Conservation (phyloP, 2,113 vertebrate species). For the Forbesichthys agassizii region DNA sequence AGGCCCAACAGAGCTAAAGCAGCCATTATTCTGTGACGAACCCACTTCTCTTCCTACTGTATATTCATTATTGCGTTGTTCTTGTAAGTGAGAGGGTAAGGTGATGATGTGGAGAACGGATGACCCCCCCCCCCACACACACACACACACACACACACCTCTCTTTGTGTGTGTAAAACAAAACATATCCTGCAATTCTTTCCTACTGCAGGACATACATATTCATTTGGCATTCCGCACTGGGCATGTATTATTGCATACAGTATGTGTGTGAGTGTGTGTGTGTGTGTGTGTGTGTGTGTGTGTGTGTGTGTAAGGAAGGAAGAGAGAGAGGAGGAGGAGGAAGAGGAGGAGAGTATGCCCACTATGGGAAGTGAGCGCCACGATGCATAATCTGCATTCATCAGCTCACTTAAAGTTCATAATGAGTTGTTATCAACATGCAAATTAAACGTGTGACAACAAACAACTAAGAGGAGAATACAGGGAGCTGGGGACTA, state of each 20-base stretch:
- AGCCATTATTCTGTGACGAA: too few species aligned
- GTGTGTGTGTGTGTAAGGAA: background rate
- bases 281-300: constrained; percentile 25
- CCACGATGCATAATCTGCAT: constrained; percentile 55
- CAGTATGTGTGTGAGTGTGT: too few species aligned
- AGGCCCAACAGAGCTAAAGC: too few species aligned
- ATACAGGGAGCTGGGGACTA: constrained; percentile 23
- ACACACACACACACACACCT: too few species aligned
- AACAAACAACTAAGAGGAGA: constrained; percentile 46
- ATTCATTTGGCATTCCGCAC: constrained; percentile 42
- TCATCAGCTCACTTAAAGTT: constrained; percentile 57
- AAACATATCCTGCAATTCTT: constrained; percentile 26
- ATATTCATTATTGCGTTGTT: too few species aligned
- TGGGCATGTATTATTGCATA: background rate
- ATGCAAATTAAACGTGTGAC: constrained; percentile 57
- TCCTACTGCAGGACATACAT: constrained; percentile 57
- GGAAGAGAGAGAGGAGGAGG: background rate
- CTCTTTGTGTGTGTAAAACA: constrained; percentile 22
- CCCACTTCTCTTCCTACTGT: too few species aligned
- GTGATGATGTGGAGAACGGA: constrained; percentile 28
- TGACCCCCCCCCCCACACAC: constrained; percentile 15
- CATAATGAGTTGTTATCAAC: constrained; percentile 58
- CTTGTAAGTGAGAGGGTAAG: background rate
- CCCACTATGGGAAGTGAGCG: constrained; percentile 27
- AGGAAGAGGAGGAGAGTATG: background rate